phyloP scores from a whole-genome alignment of 2,113 vertebrate genomes.

The Hemibagrus wyckioides region DNA sequence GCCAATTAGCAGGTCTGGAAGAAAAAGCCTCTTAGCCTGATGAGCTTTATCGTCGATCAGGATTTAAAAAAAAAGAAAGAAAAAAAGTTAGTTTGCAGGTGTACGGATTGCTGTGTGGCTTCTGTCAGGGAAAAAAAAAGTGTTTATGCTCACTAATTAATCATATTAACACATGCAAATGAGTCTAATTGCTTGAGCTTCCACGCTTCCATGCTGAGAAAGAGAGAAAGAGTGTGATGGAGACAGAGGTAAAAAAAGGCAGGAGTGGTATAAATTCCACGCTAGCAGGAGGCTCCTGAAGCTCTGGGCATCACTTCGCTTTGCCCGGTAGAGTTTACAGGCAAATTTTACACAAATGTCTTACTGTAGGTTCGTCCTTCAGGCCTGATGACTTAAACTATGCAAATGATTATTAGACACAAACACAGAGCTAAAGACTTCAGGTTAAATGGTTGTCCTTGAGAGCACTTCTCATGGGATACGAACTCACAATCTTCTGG shows the following conservation, averaged over 20 bases:
- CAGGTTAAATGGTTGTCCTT: neutral
- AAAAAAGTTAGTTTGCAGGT: conserved; percentile 69
- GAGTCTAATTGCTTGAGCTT: conserved; percentile 76
- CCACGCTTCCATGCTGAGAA: conserved; percentile 69
- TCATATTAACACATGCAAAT: conserved; percentile 83
- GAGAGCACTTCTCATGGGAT: neutral
- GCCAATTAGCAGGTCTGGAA: conserved; percentile 79
- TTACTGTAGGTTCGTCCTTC: neutral
- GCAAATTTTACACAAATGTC: neutral
- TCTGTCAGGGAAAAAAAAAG: conserved; percentile 74
- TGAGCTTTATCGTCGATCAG: conserved; percentile 75
- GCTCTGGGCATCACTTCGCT: neutral
- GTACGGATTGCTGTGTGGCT: conserved; percentile 71
- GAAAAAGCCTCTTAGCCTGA: conserved; percentile 70
- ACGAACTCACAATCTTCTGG: neutral
- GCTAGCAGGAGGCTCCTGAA: conserved; percentile 63
- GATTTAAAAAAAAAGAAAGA: conserved; percentile 51
- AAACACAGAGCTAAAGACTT: neutral
- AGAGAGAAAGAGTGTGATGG: conserved; percentile 46
- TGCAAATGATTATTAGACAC: neutral
- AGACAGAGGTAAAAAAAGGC: conserved; percentile 65
- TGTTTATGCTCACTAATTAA: conserved; percentile 82
- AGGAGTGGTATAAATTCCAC: conserved; percentile 75
- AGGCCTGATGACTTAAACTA: neutral
- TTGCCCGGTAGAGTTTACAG: neutral